Evolutionary conservation across 2,113 vertebrate species (phyloP).

Genomic region (Osmerus eperlanus): DNA sequence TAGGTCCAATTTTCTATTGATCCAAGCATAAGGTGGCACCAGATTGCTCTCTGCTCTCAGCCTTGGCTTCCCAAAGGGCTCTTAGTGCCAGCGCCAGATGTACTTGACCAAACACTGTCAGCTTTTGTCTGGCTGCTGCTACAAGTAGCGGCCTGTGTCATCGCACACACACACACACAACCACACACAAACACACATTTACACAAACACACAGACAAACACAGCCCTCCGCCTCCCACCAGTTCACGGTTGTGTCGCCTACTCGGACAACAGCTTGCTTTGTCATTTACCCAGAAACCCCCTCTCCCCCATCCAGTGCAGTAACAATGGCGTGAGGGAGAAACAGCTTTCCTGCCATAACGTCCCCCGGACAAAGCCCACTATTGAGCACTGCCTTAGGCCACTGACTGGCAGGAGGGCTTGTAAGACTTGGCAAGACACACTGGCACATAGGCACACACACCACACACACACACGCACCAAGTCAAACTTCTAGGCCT

Average conservation of each 20-base stretch:
- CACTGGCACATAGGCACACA: neutral
- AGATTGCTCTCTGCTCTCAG: slow-evolving; percentile 5
- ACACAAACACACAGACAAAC: neutral
- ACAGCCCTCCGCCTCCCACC: neutral
- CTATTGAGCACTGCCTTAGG: slow-evolving; percentile 29
- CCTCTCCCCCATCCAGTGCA: slow-evolving; percentile 17
- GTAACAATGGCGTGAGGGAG: slow-evolving; percentile 24
- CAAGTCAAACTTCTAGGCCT: too few species aligned
- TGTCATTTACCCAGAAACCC: slow-evolving; percentile 41
- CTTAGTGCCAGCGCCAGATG: slow-evolving; percentile 30
- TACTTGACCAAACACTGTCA: slow-evolving; percentile 18
- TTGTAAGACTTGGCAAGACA: neutral
- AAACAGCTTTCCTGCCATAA: slow-evolving; percentile 27
- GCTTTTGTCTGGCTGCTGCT: neutral
- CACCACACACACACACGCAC: neutral
- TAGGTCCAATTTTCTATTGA: neutral
- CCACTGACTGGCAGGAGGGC: slow-evolving; percentile 11
- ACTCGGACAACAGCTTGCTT: slow-evolving; percentile 49
- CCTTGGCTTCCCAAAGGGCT: neutral
- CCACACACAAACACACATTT: neutral
- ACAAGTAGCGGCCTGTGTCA: neutral
- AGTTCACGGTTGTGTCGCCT: neutral
- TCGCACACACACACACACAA: slow-evolving; percentile 1
- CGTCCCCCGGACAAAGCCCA: slow-evolving; percentile 38
- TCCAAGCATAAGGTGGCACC: neutral